phyloP scores from a whole-genome alignment of 2,113 vertebrate species.

The Malurus alboscapulatus region DNA sequence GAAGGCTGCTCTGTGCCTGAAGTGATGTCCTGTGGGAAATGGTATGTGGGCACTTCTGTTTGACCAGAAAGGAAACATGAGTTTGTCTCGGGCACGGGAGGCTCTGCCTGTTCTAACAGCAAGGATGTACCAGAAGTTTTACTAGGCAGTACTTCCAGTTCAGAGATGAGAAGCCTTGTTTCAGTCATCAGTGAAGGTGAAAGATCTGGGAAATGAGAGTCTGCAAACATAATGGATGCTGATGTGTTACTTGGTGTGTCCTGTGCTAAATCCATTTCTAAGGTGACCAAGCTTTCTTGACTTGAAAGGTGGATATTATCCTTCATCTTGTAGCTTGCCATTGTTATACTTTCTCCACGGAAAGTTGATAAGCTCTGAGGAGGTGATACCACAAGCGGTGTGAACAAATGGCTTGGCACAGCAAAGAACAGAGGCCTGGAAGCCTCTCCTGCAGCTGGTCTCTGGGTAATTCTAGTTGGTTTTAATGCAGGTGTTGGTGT shows the following conservation, averaged over 20 bases:
- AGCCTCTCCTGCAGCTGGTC: not conserved
- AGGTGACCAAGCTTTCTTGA: not conserved
- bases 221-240: not conserved
- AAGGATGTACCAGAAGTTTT: not conserved
- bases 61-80: not conserved
- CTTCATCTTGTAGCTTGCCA: not conserved
- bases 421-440: not conserved
- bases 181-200: not conserved
- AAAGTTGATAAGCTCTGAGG: not conserved
- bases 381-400: not conserved
- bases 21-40: not conserved
- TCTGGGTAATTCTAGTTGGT: not conserved
- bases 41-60: not conserved
- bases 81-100: not conserved
- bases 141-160: not conserved
- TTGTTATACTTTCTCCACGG: not conserved
- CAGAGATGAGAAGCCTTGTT: not conserved
- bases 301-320: not conserved
- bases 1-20: not conserved
- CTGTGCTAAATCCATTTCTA: not conserved
- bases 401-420: not conserved
- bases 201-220: not conserved
- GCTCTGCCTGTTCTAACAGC: not conserved
- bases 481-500: conserved; percentile 36
- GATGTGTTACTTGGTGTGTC: not conserved